Evolutionary conservation across 2,797 vertebrate species (phyloP).

Genomic region (Nothura maculosa): DNA sequence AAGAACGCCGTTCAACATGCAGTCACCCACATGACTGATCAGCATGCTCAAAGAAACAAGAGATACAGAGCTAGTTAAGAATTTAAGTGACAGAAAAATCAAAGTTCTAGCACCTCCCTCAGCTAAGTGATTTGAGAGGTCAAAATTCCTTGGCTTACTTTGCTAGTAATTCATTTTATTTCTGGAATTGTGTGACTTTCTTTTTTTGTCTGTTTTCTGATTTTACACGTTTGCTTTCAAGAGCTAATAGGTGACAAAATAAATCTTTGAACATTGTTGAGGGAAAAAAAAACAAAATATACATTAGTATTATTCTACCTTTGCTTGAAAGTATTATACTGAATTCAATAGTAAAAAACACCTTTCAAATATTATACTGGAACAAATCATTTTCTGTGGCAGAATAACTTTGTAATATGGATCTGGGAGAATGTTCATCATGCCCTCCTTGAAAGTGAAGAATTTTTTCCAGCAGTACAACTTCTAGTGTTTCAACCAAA

Average conservation of each 20-base stretch:
- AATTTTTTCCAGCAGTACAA: background rate
- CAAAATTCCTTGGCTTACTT: slow-evolving; percentile 3
- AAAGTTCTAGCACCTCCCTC: slow-evolving; percentile 22
- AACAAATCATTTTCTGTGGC: background rate
- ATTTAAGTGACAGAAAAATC: slow-evolving; percentile 51
- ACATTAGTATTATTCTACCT: background rate
- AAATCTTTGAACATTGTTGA: background rate
- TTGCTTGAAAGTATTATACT: background rate
- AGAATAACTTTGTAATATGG: background rate
- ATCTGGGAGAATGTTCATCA: background rate
- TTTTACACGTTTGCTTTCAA: background rate
- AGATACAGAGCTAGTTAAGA: background rate
- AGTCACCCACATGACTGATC: background rate
- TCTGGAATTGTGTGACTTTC: background rate
- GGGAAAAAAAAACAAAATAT: background rate
- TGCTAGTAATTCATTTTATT: slow-evolving; percentile 21
- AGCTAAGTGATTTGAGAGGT: slow-evolving; percentile 24
- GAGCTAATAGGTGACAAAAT: background rate
- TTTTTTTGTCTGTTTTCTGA: too few relatives aligned
- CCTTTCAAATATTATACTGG: background rate
- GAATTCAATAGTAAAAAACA: background rate
- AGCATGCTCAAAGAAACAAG: slow-evolving; percentile 11
- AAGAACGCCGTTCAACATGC: background rate
- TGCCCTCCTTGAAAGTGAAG: background rate
- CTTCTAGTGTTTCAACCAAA: background rate